Evolutionary conservation across 2,113 vertebrate species (phyloP), one percentile per base, ranked within the genome.

Genomic region (Neoarius graeffei): DNA sequence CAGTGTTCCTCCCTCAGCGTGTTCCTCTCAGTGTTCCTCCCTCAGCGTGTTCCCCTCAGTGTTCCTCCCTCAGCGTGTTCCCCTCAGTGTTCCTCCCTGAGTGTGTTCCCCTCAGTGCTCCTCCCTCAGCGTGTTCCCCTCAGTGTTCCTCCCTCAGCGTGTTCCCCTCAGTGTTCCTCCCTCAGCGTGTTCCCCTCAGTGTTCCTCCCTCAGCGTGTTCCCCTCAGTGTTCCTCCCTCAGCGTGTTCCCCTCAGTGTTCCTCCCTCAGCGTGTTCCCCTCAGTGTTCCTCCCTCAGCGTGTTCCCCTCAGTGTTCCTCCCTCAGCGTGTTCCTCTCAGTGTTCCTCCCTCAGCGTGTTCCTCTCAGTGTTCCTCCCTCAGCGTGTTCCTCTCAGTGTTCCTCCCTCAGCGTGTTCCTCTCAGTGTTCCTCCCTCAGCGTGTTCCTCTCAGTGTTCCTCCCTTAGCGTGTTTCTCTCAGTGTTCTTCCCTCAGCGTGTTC

Each of bases 81-180:
- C 6, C 23, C 35, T 4, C 62, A 8, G 1, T 42, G 71, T 74
- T 48, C 35, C 20, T 1, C 73, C 50, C 10, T 52, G 0, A 7
- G 3, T 5, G 10, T 48, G 17, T 48, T 74, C 6, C 17, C 20
- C 71, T 20, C 17, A 7, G 0, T 0, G 0, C 4, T 25, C 15
- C 2, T 5, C 1, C 6, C 27, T 5, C 10, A 52, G 23, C 0
- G 23, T 79, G 35, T 74, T 20, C 1, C 6, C 23, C 35, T 4
- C 62, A 8, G 1, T 42, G 71, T 74, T 48, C 35, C 20, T 1
- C 73, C 50, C 10, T 52, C 0, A 7, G 3, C 10, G 10, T 48
- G 17, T 48, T 74, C 6, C 17, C 20, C 71, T 20, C 17, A 7
- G 0, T 0, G 0, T 14, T 25, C 15, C 2, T 5, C 1, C 6